Evolutionary conservation across 2,888 invertebrate genomes (phyloP), one percentile per base, ranked within the genome.

Genomic region (Meta bourneti): DNA sequence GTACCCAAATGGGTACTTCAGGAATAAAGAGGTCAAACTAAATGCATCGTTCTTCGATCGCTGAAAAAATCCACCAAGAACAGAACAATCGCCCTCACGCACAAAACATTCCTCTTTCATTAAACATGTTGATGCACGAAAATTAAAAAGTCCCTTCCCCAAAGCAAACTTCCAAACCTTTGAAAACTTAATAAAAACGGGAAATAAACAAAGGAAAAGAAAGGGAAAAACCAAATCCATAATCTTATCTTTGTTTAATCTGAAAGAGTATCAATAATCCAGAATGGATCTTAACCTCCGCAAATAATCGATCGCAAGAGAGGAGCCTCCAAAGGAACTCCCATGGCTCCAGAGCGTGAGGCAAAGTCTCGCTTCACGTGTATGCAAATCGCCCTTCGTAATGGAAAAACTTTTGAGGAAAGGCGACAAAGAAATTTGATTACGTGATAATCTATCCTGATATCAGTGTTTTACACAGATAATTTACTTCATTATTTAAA

Each of bases 401-500:
- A 89, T 88, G 91, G 88, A 92, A 92, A 92, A 92, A 88, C 88
- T 92, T 61, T 92, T 92, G 83, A 48, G 51, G 79, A 74, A 79
- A 77, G 74, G 80, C 80, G 90, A 89, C 89, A 84, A 89, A 92
- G 91, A 92, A 92, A 92, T 92, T 84, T 89, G 91, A 92, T 92
- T 92, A 92, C 72, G 88, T 88, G 89, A 92, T 92, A 92, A 92
- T 92, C 91, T 92, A 79, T 78, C 84, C 89, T 84, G 88, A 92
- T 92, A 92, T 92, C 91, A 84, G 91, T 92, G 89, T 92, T 88
- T 92, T 92, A 92, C 88, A 89, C 88, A 88, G 91, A 92, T 92
- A 92, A 92, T 92, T 92, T 92, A 92, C 91, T 92, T 92, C 88
- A 92, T 92, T 92, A 92, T 92, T 92, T 83, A 92, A 92, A 92